phyloP scores from a whole-genome alignment of 2,888 invertebrate genomes.

The Drosophila melanosoma region DNA sequence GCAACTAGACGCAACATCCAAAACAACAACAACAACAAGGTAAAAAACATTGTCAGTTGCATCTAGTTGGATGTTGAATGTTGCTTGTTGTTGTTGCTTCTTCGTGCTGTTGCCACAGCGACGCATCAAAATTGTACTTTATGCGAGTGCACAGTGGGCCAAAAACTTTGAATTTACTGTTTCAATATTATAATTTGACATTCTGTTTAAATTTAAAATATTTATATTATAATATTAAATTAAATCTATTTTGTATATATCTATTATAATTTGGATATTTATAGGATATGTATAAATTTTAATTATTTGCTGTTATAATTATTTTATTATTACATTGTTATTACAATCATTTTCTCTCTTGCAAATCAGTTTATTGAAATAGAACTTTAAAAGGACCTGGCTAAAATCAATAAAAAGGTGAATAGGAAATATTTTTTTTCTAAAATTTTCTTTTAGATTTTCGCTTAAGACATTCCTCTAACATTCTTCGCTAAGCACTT shows the following conservation, averaged over 20 bases:
- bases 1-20: slow-evolving; percentile 16
- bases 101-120: slow-evolving; percentile 19
- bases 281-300: too few relatives aligned
- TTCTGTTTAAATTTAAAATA: neutral
- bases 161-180: neutral
- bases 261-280: too few relatives aligned
- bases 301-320: too few relatives aligned
- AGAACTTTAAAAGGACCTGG: too few relatives aligned
- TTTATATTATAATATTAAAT: too few relatives aligned
- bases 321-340: too few relatives aligned
- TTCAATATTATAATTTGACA: neutral
- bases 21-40: neutral
- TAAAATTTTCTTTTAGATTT: too few relatives aligned
- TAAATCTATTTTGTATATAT: too few relatives aligned
- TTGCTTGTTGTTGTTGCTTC: slow-evolving; percentile 7
- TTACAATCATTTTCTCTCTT: neutral
- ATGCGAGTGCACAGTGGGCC: slow-evolving; percentile 32
- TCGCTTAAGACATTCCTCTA: neutral
- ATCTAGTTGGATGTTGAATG: slow-evolving; percentile 30
- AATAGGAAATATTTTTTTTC: neutral
- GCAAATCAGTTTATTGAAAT: neutral
- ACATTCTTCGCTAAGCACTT: neutral
- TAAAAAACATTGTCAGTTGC: slow-evolving; percentile 46
- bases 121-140: slow-evolving; percentile 28
- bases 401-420: neutral